phyloP scores from a whole-genome alignment of 2,113 vertebrate species.

The Ceratotherium simum region DNA sequence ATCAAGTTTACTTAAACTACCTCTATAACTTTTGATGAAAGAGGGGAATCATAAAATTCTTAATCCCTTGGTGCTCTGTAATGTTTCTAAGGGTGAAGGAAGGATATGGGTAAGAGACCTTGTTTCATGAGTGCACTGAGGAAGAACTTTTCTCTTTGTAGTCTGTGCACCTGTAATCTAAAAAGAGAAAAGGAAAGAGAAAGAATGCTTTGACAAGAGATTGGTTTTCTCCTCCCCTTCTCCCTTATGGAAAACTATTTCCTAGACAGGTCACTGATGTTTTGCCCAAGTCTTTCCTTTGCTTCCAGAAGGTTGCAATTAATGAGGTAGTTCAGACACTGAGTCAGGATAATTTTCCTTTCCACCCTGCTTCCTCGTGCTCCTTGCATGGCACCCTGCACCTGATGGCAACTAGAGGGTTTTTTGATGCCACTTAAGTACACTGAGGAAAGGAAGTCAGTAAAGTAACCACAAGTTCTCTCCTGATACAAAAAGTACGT shows the following conservation, averaged over 20 bases:
- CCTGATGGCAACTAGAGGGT: background rate
- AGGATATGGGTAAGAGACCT: background rate
- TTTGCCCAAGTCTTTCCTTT: conserved; percentile 19
- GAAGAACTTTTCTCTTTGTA: background rate
- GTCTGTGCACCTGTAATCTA: background rate
- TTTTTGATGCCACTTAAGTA: background rate
- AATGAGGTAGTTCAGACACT: background rate
- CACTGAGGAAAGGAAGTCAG: background rate
- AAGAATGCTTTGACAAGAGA: background rate
- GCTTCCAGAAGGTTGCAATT: background rate
- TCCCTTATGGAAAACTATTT: background rate
- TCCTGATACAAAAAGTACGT: background rate
- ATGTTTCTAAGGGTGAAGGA: background rate
- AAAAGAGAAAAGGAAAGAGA: conserved; percentile 33
- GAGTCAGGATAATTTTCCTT: background rate
- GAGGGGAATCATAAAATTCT: background rate
- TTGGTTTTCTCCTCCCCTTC: background rate
- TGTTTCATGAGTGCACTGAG: background rate
- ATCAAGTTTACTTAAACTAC: background rate
- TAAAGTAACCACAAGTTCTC: background rate
- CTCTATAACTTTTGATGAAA: background rate
- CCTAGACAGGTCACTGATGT: background rate
- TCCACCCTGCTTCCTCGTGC: background rate
- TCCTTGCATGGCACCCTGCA: background rate
- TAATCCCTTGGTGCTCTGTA: background rate